These are phyloP conservation scores for Pogonocichla stellata DNA, from an alignment of 2,113 vertebrate genomes.

Conservation along the genomic window DNA sequence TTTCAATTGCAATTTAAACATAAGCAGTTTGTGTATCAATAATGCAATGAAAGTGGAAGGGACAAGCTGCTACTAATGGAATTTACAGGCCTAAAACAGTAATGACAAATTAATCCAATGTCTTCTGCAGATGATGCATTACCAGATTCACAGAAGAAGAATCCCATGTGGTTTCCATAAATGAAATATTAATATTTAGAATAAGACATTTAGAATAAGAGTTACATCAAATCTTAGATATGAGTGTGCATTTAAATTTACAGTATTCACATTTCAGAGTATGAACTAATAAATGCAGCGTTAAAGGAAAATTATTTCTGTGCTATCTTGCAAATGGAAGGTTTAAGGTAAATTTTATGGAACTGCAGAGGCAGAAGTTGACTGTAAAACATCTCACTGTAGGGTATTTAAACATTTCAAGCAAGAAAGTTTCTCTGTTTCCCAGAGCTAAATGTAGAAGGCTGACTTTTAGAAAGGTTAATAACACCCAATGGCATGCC, in stretches of 20 bases:
- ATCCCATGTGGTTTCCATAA: not conserved
- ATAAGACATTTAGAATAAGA: not conserved
- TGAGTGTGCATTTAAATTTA: not conserved
- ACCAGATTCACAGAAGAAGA: not conserved
- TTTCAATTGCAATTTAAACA: not conserved
- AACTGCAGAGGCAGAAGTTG: not conserved
- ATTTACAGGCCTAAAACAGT: not conserved
- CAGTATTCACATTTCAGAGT: not conserved
- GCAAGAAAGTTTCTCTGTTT: not conserved
- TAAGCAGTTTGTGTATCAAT: not conserved
- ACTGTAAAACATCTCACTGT: not conserved
- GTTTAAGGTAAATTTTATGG: not conserved
- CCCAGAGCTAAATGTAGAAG: constrained; percentile 15
- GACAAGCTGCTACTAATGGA: not conserved
- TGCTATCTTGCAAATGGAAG: not conserved
- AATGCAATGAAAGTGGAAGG: not conserved
- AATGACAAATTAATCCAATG: not conserved
- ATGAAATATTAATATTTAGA: not conserved
- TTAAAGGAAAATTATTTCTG: not conserved
- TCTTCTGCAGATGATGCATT: not conserved
- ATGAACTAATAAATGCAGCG: not conserved
- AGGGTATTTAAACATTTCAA: constrained; percentile 15
- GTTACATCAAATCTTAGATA: not conserved
- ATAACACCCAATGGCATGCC: constrained; percentile 4
- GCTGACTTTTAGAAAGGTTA: constrained; percentile 62